A percentile compares a stretch with the other conserved stretches of the same genome.
Conservation (phyloP, 2,797 vertebrate genomes). For the Perodicticus potto region DNA sequence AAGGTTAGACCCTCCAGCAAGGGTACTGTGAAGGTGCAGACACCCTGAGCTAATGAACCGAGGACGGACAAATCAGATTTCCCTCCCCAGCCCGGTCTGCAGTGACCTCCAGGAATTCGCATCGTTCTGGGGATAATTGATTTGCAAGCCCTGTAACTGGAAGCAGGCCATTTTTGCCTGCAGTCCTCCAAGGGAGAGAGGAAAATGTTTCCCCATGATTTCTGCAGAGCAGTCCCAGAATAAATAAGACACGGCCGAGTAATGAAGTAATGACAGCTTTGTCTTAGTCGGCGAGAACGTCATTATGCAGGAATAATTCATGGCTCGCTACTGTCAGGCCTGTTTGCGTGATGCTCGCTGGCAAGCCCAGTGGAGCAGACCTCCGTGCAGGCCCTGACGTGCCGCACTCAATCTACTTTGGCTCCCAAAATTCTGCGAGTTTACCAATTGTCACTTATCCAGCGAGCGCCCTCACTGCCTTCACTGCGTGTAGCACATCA, state of each 20-base stretch:
- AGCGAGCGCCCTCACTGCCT: neutral
- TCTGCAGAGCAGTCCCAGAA: slow-evolving; percentile 28
- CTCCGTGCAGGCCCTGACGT: neutral
- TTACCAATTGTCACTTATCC: neutral
- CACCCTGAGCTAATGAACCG: neutral
- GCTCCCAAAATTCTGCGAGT: slow-evolving; percentile 66
- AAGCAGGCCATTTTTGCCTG: neutral
- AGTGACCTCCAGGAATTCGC: slow-evolving; percentile 83
- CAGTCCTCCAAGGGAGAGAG: neutral
- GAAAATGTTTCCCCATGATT: slow-evolving; percentile 19
- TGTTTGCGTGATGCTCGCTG: slow-evolving; percentile 51
- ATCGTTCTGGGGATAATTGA: slow-evolving; percentile 55
- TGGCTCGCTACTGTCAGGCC: slow-evolving; percentile 50
- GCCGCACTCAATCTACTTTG: slow-evolving; percentile 6
- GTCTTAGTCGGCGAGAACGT: slow-evolving; percentile 70
- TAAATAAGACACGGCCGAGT: slow-evolving; percentile 62
- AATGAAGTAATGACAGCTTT: slow-evolving; percentile 59
- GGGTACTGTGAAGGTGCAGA: slow-evolving; percentile 72
- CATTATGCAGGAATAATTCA: slow-evolving; percentile 67
- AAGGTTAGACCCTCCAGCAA: slow-evolving; percentile 13
- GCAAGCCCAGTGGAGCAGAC: slow-evolving; percentile 43
- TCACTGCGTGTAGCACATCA: neutral
- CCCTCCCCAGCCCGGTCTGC: slow-evolving; percentile 68
- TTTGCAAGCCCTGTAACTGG: neutral
- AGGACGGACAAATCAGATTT: neutral